These are phyloP conservation scores for Paramacrobiotus metropolitanus DNA, from an alignment of 1,140 invertebrate species.

Conservation along the genomic window DNA sequence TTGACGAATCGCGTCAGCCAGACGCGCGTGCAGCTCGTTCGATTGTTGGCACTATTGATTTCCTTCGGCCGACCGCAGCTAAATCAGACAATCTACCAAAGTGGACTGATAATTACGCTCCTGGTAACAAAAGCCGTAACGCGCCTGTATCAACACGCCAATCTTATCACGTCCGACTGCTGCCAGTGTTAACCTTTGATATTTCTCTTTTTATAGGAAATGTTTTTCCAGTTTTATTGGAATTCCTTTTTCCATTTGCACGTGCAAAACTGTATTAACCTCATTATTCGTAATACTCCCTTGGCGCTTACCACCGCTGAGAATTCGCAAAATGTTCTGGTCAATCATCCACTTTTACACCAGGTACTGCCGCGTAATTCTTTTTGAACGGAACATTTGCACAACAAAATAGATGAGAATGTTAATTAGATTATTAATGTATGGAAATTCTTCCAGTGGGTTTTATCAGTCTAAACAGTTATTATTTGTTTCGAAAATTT, in stretches of 20 bases:
- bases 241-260: conserved; percentile 3
- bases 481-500: too few species aligned
- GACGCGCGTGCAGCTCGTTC: neutral
- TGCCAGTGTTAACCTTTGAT: neutral
- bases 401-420: too few species aligned
- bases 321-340: neutral
- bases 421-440: too few species aligned
- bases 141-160: too few species aligned
- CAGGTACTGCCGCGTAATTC: neutral
- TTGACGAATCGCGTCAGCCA: neutral
- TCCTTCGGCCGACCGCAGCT: neutral
- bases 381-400: too few species aligned
- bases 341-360: neutral
- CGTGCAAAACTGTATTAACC: neutral
- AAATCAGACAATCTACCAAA: neutral
- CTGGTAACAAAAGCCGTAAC: conserved; percentile 2
- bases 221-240: neutral
- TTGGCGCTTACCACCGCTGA: neutral
- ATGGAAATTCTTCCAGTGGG: too few species aligned
- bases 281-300: neutral
- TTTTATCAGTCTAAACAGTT: too few species aligned
- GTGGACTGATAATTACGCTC: neutral
- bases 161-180: neutral
- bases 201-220: neutral
- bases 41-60: neutral